phyloP scores from a whole-genome alignment of 2,888 invertebrate genomes.

The Andrena fulva region DNA sequence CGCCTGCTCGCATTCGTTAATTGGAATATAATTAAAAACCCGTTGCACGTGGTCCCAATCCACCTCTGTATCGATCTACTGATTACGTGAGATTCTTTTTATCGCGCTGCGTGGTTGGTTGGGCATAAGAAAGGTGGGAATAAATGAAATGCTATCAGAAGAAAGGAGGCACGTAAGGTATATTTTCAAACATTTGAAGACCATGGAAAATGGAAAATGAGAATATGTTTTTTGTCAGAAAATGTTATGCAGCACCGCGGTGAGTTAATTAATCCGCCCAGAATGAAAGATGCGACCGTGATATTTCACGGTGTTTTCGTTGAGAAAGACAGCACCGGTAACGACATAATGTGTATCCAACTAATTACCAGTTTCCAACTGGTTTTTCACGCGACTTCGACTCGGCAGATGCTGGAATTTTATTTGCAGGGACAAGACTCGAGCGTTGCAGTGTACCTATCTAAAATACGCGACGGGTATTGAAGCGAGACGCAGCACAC shows the following conservation, averaged over 20 bases:
- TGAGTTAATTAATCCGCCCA: neutral
- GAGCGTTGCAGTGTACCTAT: constrained; percentile 59
- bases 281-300: neutral
- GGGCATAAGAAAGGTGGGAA: neutral
- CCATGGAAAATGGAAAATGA: constrained; percentile 30
- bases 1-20: constrained; percentile 18
- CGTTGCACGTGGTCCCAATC: neutral
- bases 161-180: no score
- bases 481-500: constrained; percentile 28
- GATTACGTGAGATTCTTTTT: neutral
- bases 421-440: constrained; percentile 42
- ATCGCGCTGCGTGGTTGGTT: no score
- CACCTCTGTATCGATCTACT: neutral
- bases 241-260: neutral
- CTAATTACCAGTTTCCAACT: constrained; percentile 1
- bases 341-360: neutral
- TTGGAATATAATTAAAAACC: constrained; percentile 46
- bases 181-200: neutral
- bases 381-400: neutral
- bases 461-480: constrained; percentile 65
- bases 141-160: no score
- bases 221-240: neutral
- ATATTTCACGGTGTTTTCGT: neutral
- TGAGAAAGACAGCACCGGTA: neutral
- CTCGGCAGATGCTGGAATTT: constrained; percentile 38